Percentiles rank a stretch among this genome's conserved stretches.
Evolutionary conservation across 2,797 vertebrate genomes (phyloP).

Genomic region (Rhadinocentrus ornatus): DNA sequence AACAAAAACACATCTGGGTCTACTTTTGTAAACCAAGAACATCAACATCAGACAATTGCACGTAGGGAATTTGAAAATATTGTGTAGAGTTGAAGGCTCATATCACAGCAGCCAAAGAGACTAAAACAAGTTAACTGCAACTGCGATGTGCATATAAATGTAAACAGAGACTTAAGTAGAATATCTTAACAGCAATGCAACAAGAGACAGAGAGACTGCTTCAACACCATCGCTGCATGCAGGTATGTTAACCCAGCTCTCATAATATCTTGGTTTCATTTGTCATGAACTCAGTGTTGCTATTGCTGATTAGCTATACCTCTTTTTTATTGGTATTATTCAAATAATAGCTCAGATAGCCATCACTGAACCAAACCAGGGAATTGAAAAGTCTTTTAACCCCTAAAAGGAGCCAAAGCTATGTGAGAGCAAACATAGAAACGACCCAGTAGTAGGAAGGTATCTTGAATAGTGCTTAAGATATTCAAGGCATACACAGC

Average conservation of each 20-base stretch:
- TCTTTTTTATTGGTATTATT: not conserved
- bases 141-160: not conserved
- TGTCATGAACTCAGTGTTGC: no score
- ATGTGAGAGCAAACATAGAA: not conserved
- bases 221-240: not conserved
- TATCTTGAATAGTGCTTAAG: no score
- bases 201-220: not conserved
- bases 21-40: not conserved
- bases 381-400: not conserved
- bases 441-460: not conserved
- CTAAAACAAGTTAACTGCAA: not conserved
- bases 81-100: not conserved
- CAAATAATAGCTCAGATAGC: not conserved
- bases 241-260: not conserved
- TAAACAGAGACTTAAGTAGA: not conserved
- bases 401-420: not conserved
- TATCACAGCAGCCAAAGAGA: not conserved
- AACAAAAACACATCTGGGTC: not conserved
- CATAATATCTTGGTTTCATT: no score
- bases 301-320: not conserved
- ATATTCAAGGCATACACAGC: not conserved
- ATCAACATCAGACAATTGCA: not conserved
- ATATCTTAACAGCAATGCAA: not conserved
- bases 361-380: not conserved
- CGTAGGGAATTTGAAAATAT: not conserved